Conservation (phyloP, 2,113 vertebrate genomes). For the Tragelaphus buxtoni region DNA sequence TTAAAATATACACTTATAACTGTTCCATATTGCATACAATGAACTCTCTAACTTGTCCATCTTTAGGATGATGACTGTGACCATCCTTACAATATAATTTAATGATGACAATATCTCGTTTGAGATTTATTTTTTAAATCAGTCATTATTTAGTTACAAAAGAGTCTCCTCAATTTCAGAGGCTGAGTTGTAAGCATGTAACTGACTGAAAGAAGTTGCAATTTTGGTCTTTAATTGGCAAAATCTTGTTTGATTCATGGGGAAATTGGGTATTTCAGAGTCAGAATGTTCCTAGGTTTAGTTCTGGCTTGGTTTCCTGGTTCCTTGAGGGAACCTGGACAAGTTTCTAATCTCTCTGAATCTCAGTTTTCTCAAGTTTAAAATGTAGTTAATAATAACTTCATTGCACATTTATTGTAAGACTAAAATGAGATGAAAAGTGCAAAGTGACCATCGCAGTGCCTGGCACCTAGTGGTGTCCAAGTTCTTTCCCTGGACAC, state of each 20-base stretch:
- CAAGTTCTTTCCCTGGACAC: not conserved
- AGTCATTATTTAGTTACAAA: not conserved
- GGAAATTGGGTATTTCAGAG: not conserved
- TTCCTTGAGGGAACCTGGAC: not conserved
- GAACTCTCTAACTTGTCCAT: not conserved
- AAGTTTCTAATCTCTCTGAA: not conserved
- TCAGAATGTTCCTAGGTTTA: not conserved
- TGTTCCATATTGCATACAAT: not conserved
- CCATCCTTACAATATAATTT: not conserved
- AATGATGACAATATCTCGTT: not conserved
- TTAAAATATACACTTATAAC: not conserved
- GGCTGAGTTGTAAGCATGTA: not conserved
- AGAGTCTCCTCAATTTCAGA: not conserved
- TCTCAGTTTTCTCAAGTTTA: not conserved
- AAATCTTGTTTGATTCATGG: not conserved
- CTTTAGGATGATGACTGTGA: not conserved
- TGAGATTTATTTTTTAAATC: not conserved
- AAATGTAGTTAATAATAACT: not conserved
- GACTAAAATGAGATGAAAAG: not conserved
- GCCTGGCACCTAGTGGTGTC: not conserved
- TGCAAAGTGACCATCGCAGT: not conserved
- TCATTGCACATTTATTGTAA: not conserved
- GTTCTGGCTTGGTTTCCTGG: not conserved
- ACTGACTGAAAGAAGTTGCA: not conserved
- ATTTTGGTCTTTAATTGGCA: not conserved